Base-by-base conservation (phyloP, 92 coral and sea anemone species). In the Isaurus tuberculatus region DNA sequence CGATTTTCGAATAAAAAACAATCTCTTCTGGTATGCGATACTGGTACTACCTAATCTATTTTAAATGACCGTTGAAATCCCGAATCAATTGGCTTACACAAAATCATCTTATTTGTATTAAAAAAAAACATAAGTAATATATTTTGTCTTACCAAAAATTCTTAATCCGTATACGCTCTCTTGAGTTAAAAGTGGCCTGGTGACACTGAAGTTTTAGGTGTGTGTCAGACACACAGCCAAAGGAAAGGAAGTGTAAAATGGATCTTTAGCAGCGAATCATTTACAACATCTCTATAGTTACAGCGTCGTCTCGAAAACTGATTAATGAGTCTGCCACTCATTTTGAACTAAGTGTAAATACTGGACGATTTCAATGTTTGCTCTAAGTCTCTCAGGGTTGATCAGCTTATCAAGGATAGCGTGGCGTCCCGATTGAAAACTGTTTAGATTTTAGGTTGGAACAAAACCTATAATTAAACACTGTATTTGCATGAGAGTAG, bases 281-380 rank as follows among this genome's bases (percentile, higher is more conserved):
- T 44, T 22, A 57, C 34, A 77, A 46, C 23, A 77, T 77, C 68
- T 57, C 82, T 77, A 77, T 77, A 77, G 82, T 36, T 55, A 77
- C 82, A 77, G 82, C 82, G 82, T 77, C 82, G 23, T 58, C 49
- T 28, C 34, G 53, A 2, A 34, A 46, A 29, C 58, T 77, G 70
- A 77, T 77, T 77, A 77, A 77, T 77, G 82, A 77, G 25, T 22
- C 70, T 60, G 82, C 58, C 82, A 58, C 20, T 77, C 82, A 77
- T 77, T 77, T 48, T 34, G 27, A 34, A 15, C 70, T 17, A 42
- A 55, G 70, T 77, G 32, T 32, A 77, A 57, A 77, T 67, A 57
- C 42, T 27, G 43, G 58, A 55, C 69, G 70, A 57, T 77, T 77
- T 77, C 51, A 61, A 28, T 77, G 53, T 77, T 77, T 77, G 69